Base-by-base conservation (phyloP, 2,797 vertebrate genomes). In the Parotocinclus haroldoi region DNA sequence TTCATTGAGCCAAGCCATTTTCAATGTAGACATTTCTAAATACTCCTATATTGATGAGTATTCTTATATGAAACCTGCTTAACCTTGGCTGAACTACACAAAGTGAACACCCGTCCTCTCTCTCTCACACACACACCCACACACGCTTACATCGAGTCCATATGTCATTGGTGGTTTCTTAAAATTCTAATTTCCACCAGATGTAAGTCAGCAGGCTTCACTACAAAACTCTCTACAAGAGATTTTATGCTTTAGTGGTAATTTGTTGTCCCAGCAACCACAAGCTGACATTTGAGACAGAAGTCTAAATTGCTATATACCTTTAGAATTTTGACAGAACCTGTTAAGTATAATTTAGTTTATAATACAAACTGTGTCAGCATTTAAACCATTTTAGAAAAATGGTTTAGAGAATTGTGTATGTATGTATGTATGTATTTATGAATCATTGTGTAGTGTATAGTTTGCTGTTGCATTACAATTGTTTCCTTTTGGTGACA, bases 251-350 rank as follows among this genome's bases (percentile, higher is more conserved):
- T 72, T 83, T 76, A 66, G 81, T 80, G 78, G 81, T 75, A 85
- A 87, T 89, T 89, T 88, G 86, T 83, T 86, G 78, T 87, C 81
- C 82, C 49, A 63, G 85, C 84, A 87, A 84, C 83, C 80, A 77
- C 81, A 84, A 80, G 27, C 27, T 27, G 27, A 27, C 27, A 27
- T 27, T 81, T 68, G 63, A 53, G 73, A 44, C 51, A 62, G 78
- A 74, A 84, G 80, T 84, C 80, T 62, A 76, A 66, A 72, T 75
- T 55, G 71, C 70, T 80, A 37, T 63, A 57, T 69, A 75, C 57
- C 27, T 27, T 2, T 27, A 5, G 27, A 27, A 27, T 2, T 27
- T 27, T 27, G 27, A 2, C 27, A 27, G 27, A 27, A 27, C 27
- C 5, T 5, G 2, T 27, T 27, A 27, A 27, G 27, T 5, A 27